Evolutionary conservation across 1,140 invertebrate genomes (phyloP).

Genomic region (Probaryconus sp.): DNA sequence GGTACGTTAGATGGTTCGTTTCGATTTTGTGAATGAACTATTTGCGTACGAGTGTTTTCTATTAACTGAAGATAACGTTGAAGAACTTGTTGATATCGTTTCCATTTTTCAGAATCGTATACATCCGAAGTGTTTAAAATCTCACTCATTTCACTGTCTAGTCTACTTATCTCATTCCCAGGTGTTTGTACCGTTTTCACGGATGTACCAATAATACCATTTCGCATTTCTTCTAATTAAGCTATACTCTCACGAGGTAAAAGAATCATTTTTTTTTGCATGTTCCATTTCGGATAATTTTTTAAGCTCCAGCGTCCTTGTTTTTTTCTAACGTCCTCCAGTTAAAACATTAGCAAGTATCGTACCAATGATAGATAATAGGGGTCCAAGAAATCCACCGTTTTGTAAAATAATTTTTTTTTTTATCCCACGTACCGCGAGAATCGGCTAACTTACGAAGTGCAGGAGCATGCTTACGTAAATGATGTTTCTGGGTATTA

Average conservation of each 20-base stretch:
- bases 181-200: constrained; percentile 33
- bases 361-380: not conserved
- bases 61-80: constrained; percentile 11
- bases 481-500: too few species aligned
- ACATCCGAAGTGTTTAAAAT: constrained; percentile 21
- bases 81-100: constrained; percentile 14
- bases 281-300: constrained; percentile 35
- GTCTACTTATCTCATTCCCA: constrained; percentile 14
- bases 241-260: constrained; percentile 19
- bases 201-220: too few species aligned
- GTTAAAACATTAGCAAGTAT: not conserved
- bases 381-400: too few species aligned
- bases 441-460: too few species aligned
- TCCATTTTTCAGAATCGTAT: constrained; percentile 24
- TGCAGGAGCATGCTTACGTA: too few species aligned
- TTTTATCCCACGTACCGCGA: too few species aligned
- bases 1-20: not conserved
- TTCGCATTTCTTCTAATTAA: not conserved
- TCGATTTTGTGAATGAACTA: not conserved
- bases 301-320: too few species aligned
- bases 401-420: too few species aligned
- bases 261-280: constrained; percentile 39
- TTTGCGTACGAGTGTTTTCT: too few species aligned
- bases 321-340: not conserved
- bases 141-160: constrained; percentile 27